phyloP scores from a whole-genome alignment of 2,888 invertebrate species.

The Pantelozetes paolii region DNA sequence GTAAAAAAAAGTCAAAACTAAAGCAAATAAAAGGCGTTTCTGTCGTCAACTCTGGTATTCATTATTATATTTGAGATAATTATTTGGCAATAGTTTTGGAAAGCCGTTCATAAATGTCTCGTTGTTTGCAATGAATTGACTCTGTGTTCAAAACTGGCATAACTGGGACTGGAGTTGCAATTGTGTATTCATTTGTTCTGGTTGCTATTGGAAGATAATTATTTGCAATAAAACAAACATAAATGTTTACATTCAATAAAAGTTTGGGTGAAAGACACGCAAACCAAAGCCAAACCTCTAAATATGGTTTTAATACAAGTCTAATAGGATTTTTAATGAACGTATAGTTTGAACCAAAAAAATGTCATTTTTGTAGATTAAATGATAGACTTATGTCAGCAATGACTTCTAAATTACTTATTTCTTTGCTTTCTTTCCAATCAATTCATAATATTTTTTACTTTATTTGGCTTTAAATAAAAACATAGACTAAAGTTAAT shows the following conservation, averaged over 20 bases:
- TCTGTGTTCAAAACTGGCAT: neutral
- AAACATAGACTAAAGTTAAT: neutral
- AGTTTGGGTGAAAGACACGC: constrained; percentile 26
- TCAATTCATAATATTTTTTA: constrained; percentile 7
- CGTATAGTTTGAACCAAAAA: constrained; percentile 14
- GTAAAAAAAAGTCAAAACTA: constrained; percentile 16
- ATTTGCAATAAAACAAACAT: constrained; percentile 36
- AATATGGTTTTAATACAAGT: neutral
- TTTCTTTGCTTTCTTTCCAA: neutral
- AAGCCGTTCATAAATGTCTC: constrained; percentile 21
- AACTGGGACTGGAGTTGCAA: neutral
- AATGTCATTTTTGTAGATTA: constrained; percentile 23
- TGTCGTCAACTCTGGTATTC: constrained; percentile 1
- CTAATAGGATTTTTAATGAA: constrained; percentile 24
- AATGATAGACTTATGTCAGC: no score
- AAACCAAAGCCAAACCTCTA: constrained; percentile 34
- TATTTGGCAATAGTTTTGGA: constrained; percentile 3
- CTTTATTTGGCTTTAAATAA: neutral
- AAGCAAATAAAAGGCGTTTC: constrained; percentile 19
- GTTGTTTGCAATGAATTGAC: neutral
- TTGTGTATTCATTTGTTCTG: neutral
- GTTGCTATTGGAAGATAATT: constrained; percentile 37
- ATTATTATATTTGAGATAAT: constrained; percentile 36
- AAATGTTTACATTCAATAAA: constrained; percentile 36
- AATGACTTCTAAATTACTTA: neutral